These are phyloP conservation scores for Centroberyx gerrardi DNA, from an alignment of 2,797 vertebrate genomes.

Conservation along the genomic window DNA sequence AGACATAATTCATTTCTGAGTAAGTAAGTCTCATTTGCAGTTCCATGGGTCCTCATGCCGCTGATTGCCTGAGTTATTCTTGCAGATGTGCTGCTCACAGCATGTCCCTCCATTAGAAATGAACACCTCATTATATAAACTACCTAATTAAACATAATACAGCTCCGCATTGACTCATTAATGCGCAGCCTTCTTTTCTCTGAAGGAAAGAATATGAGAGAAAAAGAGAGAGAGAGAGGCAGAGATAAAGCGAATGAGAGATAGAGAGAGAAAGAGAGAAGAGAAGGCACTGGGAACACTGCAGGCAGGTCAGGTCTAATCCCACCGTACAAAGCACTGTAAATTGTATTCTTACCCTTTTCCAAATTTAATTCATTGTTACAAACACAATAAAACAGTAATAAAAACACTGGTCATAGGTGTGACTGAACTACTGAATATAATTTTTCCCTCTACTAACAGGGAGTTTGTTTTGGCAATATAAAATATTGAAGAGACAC, in stretches of 20 bases:
- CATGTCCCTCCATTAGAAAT: slow-evolving; percentile 99
- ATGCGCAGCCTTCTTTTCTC: slow-evolving; percentile 92
- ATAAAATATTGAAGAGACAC: slow-evolving; percentile 1
- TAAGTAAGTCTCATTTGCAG: slow-evolving; percentile 99
- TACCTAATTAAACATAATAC: slow-evolving; percentile 99
- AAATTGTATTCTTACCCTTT: slow-evolving; percentile 42
- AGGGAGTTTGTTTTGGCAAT: slow-evolving; percentile 12
- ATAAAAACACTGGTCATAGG: slow-evolving; percentile 55
- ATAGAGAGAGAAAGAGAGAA: slow-evolving; percentile 49
- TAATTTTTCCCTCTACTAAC: slow-evolving; percentile 26
- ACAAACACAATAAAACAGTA: slow-evolving; percentile 39
- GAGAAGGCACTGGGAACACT: slow-evolving; percentile 84
- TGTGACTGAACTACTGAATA: slow-evolving; percentile 50
- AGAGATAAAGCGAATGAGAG: slow-evolving; percentile 56
- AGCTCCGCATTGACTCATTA: slow-evolving; percentile 96
- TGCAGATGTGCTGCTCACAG: slow-evolving; percentile 99
- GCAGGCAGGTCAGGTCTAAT: slow-evolving; percentile 71
- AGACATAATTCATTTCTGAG: slow-evolving; percentile 99
- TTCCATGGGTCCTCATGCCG: slow-evolving; percentile 95
- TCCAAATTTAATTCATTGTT: slow-evolving; percentile 62
- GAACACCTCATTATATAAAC: slow-evolving; percentile 99
- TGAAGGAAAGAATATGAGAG: slow-evolving; percentile 72
- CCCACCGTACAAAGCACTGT: slow-evolving; percentile 35
- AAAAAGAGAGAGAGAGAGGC: slow-evolving; percentile 19
- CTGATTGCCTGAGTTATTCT: slow-evolving; percentile 99